These are phyloP conservation scores for Borostomias antarcticus DNA, from an alignment of 2,797 vertebrate species.

Conservation along the genomic window DNA sequence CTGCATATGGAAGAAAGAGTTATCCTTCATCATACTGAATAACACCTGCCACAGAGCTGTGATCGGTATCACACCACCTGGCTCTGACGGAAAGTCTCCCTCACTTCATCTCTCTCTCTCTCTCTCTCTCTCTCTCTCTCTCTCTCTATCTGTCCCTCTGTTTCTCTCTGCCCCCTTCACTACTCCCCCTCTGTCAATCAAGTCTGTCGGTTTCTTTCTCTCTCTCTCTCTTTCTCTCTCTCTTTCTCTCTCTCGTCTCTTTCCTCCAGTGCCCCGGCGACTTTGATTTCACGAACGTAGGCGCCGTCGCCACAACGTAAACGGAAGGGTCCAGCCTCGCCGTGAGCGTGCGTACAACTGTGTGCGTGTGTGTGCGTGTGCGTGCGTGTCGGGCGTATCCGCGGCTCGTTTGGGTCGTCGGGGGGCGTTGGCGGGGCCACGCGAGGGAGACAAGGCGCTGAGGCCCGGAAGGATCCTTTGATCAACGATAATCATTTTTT, in stretches of 20 bases:
- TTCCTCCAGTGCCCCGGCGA: too few relatives aligned
- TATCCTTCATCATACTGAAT: constrained; percentile 46
- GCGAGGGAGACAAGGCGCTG: constrained; percentile 49
- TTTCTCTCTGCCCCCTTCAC: not conserved
- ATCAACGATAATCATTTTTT: constrained; percentile 64
- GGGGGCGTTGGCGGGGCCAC: constrained; percentile 62
- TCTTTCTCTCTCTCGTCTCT: not conserved
- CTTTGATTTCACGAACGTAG: not conserved
- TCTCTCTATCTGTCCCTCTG: not conserved
- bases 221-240: constrained; percentile 3
- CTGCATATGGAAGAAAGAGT: constrained; percentile 27
- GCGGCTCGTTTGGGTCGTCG: too few relatives aligned
- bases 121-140: not conserved
- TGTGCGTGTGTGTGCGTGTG: not conserved
- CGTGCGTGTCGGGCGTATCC: not conserved
- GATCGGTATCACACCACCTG: constrained; percentile 58
- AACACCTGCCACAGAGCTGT: constrained; percentile 49
- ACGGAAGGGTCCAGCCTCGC: too few relatives aligned
- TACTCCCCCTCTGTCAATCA: constrained; percentile 20
- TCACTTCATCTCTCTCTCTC: not conserved
- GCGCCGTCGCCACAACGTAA: too few relatives aligned
- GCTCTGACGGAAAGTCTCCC: constrained; percentile 60
- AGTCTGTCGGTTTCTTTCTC: too few relatives aligned
- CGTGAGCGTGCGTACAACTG: not conserved
- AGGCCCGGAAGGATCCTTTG: constrained; percentile 48